Evolutionary conservation across 2,113 vertebrate species (phyloP), one percentile per base, ranked within the genome.

Genomic region (Isichthys henryi): DNA sequence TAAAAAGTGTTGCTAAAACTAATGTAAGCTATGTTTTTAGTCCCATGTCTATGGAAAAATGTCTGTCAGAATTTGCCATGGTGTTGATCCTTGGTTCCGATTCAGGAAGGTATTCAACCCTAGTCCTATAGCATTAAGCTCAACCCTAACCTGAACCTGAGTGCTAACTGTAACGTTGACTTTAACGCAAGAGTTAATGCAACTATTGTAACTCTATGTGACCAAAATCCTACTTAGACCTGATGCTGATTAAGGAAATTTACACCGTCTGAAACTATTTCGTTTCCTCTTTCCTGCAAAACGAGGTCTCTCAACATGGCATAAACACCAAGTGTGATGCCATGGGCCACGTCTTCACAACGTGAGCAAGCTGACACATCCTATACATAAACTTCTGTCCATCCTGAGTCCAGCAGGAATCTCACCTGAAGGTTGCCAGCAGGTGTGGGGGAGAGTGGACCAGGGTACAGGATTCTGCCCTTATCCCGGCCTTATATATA

Each of bases 401-500:
- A 74, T 88, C 23, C 89, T 88, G 21, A 90, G 35, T 58, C 11
- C 31, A 86, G 84, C 89, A 70, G 83, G 91, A 91, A 83, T 92
- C 93, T 93, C 92, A 90, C 94, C 93, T 58, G 92, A 90, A 90
- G 90, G 91, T 92, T 92, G 90, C 91, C 70, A 91, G 89, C 93
- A 91, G 92, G 91, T 43, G 90, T 43, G 90, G 83, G 89, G 90
- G 91, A 91, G 43, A 88, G 53, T 80, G 90, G 90, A 90, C 91
- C 62, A 74, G 58, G 88, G 89, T 91, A 90, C 91, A 92, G 91
- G 90, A 93, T 88, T 49, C 88, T 39, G 92, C 90, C 88, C 82
- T 90, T 74, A 58, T 52, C 39, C 83, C 89, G 88, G 90, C 91
- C 93, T 92, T 94, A 94, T 95, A 95, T 94, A 95, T 96, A 94